Evolutionary conservation across 2,113 vertebrate genomes (phyloP).

Genomic region (Platysteira castanea): DNA sequence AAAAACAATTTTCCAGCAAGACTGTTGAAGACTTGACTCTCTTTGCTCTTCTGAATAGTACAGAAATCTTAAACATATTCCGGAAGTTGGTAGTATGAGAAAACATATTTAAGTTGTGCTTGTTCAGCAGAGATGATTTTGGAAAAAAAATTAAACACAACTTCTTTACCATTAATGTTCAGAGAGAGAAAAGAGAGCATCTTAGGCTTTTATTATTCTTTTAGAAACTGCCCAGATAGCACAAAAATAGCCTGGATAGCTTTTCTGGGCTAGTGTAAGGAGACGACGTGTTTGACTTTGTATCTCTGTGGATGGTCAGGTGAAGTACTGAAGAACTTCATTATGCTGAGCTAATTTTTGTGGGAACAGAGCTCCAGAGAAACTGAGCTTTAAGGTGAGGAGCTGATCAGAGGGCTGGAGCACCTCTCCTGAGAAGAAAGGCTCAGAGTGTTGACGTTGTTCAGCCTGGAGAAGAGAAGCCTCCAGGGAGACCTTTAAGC

Average conservation of each 20-base stretch:
- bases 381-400: not conserved
- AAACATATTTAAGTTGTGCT: not conserved
- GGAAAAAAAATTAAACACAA: constrained; percentile 78
- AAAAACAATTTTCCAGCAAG: not conserved
- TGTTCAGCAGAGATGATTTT: constrained; percentile 82
- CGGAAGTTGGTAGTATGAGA: not conserved
- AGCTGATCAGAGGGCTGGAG: not conserved
- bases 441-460: not conserved
- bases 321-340: not conserved
- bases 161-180: constrained; percentile 74
- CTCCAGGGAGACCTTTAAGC: not conserved
- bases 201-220: constrained; percentile 65
- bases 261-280: not conserved
- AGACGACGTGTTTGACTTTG: not conserved
- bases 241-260: not conserved
- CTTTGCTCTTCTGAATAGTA: not conserved
- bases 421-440: not conserved
- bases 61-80: not conserved
- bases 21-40: not conserved
- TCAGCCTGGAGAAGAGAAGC: not conserved
- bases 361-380: not conserved
- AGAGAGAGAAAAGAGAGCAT: constrained; percentile 76
- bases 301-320: not conserved
- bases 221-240: not conserved
- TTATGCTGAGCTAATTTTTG: not conserved